Percentiles rank a stretch among this genome's conserved stretches.
Conservation (phyloP, 1,140 invertebrate species). For the Centruroides vittatus region DNA sequence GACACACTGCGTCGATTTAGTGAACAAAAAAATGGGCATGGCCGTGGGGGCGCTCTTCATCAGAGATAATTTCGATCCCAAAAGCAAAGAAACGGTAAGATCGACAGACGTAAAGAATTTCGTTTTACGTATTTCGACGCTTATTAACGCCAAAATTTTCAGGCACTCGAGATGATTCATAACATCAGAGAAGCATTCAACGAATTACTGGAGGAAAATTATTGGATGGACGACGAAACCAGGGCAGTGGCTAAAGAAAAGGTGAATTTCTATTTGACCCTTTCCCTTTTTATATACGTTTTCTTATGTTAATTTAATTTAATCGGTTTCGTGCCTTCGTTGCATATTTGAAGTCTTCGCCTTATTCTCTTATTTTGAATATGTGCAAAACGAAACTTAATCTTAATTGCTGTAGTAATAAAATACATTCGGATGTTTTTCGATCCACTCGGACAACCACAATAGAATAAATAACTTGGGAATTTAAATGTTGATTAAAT, state of each 20-base stretch:
- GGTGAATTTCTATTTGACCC: background rate
- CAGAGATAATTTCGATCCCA: constrained; percentile 65
- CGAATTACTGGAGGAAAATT: constrained; percentile 65
- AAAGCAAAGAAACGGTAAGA: constrained; percentile 56
- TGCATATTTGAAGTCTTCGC: too few species aligned
- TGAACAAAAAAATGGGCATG: constrained; percentile 70
- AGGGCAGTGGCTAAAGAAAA: constrained; percentile 41
- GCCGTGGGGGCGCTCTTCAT: constrained; percentile 74
- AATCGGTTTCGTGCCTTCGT: too few species aligned
- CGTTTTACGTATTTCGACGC: too few species aligned
- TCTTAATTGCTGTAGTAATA: too few species aligned
- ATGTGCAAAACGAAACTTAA: too few species aligned
- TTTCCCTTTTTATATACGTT: background rate
- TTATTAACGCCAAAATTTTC: background rate
- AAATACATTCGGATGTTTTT: too few species aligned
- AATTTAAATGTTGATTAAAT: too few species aligned
- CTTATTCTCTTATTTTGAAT: too few species aligned
- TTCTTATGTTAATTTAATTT: background rate
- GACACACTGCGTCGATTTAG: constrained; percentile 67
- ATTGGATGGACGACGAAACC: constrained; percentile 85
- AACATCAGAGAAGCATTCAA: constrained; percentile 77
- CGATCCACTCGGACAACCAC: too few species aligned
- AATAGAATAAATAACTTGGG: too few species aligned
- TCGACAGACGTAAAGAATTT: too few species aligned
- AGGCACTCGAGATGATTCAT: constrained; percentile 77